Evolutionary conservation across 2,888 invertebrate species (phyloP).

Genomic region (Megamerina dolium): DNA sequence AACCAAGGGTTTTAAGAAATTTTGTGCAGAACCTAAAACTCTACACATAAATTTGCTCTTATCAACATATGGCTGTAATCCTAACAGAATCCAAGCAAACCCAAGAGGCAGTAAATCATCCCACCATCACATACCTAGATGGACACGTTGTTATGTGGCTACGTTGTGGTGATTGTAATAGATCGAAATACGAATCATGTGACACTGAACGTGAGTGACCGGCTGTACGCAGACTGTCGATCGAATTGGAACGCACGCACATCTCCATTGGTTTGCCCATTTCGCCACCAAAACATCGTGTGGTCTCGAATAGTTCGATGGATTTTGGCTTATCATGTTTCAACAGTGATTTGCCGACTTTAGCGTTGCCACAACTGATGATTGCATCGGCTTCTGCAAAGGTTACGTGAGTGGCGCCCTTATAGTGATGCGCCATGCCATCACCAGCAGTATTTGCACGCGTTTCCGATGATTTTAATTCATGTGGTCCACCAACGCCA

Average conservation of each 20-base stretch:
- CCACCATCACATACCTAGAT: conserved; percentile 38
- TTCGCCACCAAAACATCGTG: conserved; percentile 21
- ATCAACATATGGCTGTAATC: too few species aligned
- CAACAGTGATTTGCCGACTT: conserved; percentile 32
- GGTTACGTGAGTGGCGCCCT: conserved; percentile 36
- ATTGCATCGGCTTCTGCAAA: conserved; percentile 39
- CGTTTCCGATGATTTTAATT: conserved; percentile 28
- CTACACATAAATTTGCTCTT: background rate
- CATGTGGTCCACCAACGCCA: conserved; percentile 30
- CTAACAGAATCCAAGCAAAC: too few species aligned
- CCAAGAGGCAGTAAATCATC: background rate
- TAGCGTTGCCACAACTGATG: conserved; percentile 28
- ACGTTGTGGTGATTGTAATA: conserved; percentile 49
- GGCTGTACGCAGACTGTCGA: conserved; percentile 48
- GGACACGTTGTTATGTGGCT: conserved; percentile 46
- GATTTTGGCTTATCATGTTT: conserved; percentile 45
- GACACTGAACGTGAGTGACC: conserved; percentile 68
- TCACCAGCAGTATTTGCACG: conserved; percentile 16
- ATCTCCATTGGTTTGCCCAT: conserved; percentile 44
- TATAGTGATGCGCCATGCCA: conserved; percentile 25
- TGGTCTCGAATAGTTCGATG: conserved; percentile 44
- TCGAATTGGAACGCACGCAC: conserved; percentile 48
- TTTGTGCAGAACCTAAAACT: too few species aligned
- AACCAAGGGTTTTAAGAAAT: too few species aligned
- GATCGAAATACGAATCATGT: conserved; percentile 89